Evolutionary conservation across 1,140 invertebrate species (phyloP).

Genomic region (Drosophila orosa): DNA sequence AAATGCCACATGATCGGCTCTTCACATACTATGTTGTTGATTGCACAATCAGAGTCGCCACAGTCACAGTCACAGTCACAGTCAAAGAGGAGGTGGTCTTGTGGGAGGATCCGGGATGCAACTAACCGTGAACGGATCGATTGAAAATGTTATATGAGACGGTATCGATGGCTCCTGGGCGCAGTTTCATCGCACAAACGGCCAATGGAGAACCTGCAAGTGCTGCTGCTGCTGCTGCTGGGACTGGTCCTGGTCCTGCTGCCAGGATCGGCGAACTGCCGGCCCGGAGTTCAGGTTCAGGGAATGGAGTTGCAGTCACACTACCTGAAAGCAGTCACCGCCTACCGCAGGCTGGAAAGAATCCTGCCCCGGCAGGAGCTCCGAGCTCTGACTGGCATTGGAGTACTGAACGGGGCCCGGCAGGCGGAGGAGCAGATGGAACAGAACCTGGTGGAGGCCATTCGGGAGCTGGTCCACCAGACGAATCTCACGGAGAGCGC

Average conservation of each 20-base stretch:
- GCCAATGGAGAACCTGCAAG: slow-evolving; percentile 25
- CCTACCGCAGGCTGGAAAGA: slow-evolving; percentile 66
- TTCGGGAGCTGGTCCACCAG: slow-evolving; percentile 57
- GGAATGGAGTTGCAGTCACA: slow-evolving; percentile 60
- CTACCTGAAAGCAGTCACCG: slow-evolving; percentile 60
- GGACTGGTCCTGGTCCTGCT: slow-evolving; percentile 11
- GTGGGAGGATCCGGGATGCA: slow-evolving; percentile 19
- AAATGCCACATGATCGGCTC: slow-evolving; percentile 19
- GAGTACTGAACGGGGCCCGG: slow-evolving; percentile 69
- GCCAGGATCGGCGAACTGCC: neutral
- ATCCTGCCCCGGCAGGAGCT: slow-evolving; percentile 62
- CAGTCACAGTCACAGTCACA: neutral
- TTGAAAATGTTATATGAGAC: slow-evolving; percentile 48
- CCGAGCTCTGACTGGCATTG: slow-evolving; percentile 60
- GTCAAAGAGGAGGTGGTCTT: slow-evolving; percentile 3
- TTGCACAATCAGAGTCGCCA: slow-evolving; percentile 14
- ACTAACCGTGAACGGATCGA: slow-evolving; percentile 55
- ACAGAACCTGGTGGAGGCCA: slow-evolving; percentile 54
- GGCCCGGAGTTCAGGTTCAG: neutral
- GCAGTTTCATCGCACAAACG: slow-evolving; percentile 40
- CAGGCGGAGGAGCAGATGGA: slow-evolving; percentile 73
- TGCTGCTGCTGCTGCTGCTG: slow-evolving; percentile 5
- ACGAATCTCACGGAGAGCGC: slow-evolving; percentile 30
- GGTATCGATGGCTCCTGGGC: slow-evolving; percentile 29
- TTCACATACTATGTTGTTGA: slow-evolving; percentile 7